Base-by-base conservation (phyloP, 2,888 invertebrate species). In the Microdon myrmicae region DNA sequence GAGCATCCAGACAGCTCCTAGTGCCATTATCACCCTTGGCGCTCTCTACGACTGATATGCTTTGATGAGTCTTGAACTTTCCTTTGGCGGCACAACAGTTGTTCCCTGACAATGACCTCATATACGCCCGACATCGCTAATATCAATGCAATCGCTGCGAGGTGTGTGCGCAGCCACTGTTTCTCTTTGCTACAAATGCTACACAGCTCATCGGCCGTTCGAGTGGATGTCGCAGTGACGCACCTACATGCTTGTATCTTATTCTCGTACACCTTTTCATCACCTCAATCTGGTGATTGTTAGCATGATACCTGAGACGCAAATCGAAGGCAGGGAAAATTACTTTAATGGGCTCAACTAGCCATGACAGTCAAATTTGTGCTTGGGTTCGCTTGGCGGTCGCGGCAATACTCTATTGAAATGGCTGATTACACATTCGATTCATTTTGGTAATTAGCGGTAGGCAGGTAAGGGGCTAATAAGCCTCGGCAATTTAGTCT, bases 321-420 rank as follows among this genome's bases (percentile, higher is more conserved):
- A 51, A 45, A 64, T 64, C 64, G 51, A 51, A 58, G 58, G 51
- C 34, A 47, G 47, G 37, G 45, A 58, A 58, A 64, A 64, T 64
- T 64, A 53, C 58, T 34, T 45, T 64, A 64, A 64, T 64, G 47
- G 37, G 35, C 25, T 34, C 45, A 8, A 32, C 10, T 31, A 34
- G 47, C 51, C 51, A 13, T 41, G 61, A 47, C 43, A 56, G 41
- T 23, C 28, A 31, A 44, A 10, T 41, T 20, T 22, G 20, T 39
- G 26, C 34, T 39, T 45, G 23, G 19, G 47, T 28, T 58, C 38
- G 17, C 28, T 34, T 32, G 31, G 20, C 31, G 32, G 19, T 13
- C 16, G 7, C 19, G 37, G 25, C 38, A 23, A 43, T 37, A 37
- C 26, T 23, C 23, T 29, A 39, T 47, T 28, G 55, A 10, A 26